Conservation (phyloP, 2,113 vertebrate species). For the Acanthisitta chloris region DNA sequence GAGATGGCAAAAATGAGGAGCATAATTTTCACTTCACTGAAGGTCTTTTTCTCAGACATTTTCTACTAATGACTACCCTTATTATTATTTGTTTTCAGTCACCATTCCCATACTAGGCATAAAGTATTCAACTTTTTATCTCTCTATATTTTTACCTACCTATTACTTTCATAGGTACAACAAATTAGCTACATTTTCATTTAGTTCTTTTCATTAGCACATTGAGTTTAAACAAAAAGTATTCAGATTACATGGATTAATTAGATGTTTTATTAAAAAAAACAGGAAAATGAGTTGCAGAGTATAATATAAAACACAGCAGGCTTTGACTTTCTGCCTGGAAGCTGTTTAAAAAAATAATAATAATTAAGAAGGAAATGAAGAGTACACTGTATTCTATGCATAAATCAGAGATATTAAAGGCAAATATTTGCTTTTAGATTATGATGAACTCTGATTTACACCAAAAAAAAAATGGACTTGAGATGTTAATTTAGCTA, state of each 20-base stretch:
- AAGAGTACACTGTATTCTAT: constrained; percentile 69
- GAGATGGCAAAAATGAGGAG: neutral
- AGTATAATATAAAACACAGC: constrained; percentile 73
- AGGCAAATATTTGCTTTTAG: constrained; percentile 74
- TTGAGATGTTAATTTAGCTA: constrained; percentile 70
- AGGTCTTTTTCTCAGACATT: neutral
- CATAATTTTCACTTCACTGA: neutral
- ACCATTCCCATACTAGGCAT: neutral
- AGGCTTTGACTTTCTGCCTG: constrained; percentile 76
- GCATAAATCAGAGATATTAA: constrained; percentile 74
- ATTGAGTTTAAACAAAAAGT: constrained; percentile 67
- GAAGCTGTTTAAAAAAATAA: constrained; percentile 73
- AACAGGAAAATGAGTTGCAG: constrained; percentile 70
- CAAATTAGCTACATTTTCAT: constrained; percentile 61
- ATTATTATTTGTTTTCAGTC: constrained; percentile 22
- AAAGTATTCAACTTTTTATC: neutral
- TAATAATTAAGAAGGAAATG: constrained; percentile 75
- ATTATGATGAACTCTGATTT: constrained; percentile 65
- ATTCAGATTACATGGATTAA: constrained; percentile 72
- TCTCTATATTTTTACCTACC: neutral
- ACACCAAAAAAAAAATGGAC: constrained; percentile 46
- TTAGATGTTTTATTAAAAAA: constrained; percentile 71
- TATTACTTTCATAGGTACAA: constrained; percentile 31
- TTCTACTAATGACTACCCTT: neutral
- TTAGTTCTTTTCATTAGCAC: constrained; percentile 58